Conservation (phyloP, 2,888 invertebrate species). For the Merodon equestris region DNA sequence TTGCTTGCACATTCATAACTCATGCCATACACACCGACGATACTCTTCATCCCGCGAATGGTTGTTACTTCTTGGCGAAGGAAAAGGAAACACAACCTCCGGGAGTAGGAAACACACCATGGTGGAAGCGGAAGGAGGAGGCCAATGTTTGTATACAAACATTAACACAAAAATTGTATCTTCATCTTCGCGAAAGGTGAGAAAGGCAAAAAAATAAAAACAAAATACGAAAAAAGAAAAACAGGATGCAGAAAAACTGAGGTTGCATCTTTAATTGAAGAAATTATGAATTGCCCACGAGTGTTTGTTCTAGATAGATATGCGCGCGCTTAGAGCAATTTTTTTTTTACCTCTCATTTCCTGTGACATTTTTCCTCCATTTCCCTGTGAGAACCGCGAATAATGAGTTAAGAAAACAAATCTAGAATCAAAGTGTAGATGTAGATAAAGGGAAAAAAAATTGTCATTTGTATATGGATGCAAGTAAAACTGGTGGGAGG, state of each 20-base stretch:
- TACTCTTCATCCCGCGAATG: constrained; percentile 41
- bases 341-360: constrained; percentile 9
- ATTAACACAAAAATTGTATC: constrained; percentile 46
- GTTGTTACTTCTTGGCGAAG: constrained; percentile 56
- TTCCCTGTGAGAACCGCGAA: constrained; percentile 32
- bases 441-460: constrained; percentile 18
- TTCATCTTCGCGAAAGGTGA: constrained; percentile 41
- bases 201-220: background rate
- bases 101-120: background rate
- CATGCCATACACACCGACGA: background rate
- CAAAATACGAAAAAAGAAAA: too few relatives aligned
- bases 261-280: constrained; percentile 64
- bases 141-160: constrained; percentile 54
- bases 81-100: too few relatives aligned
- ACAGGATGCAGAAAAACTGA: constrained; percentile 25
- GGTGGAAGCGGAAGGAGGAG: constrained; percentile 10
- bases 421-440: constrained; percentile 16
- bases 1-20: constrained; percentile 19
- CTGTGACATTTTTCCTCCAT: constrained; percentile 27
- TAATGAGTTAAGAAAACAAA: constrained; percentile 55
- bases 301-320: constrained; percentile 56
- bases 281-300: constrained; percentile 63
- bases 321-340: constrained; percentile 58
- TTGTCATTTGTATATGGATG: constrained; percentile 13
- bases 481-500: background rate